These are phyloP conservation scores for Otocyon megalotis DNA, from an alignment of 2,113 vertebrate species.

Conservation along the genomic window DNA sequence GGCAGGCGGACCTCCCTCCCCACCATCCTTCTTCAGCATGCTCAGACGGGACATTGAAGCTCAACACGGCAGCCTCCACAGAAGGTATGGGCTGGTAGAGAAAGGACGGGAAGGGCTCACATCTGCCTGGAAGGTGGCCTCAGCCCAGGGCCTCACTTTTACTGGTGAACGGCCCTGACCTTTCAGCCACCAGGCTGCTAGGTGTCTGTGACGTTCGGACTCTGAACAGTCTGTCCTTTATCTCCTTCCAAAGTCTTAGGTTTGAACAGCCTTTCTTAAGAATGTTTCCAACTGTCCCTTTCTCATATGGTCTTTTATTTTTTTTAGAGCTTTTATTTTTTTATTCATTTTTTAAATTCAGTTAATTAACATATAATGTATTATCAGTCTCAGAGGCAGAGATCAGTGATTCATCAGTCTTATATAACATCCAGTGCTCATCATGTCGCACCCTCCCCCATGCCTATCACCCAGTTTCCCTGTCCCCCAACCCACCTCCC, in stretches of 20 bases:
- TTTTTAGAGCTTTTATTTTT: too few relatives aligned
- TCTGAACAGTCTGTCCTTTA: background rate
- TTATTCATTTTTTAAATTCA: too few relatives aligned
- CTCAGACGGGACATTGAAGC: slow-evolving; percentile 76
- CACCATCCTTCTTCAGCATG: slow-evolving; percentile 81
- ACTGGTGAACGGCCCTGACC: background rate
- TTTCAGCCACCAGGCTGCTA: background rate
- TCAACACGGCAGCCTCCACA: slow-evolving; percentile 74
- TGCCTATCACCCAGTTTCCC: too few relatives aligned
- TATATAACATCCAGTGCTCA: too few relatives aligned
- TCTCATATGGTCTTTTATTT: background rate
- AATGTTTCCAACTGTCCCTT: background rate
- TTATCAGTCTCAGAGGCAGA: too few relatives aligned
- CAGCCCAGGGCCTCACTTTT: fast-evolving
- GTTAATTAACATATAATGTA: too few relatives aligned
- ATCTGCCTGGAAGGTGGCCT: background rate
- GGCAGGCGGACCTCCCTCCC: slow-evolving; percentile 81
- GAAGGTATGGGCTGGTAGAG: slow-evolving; percentile 66
- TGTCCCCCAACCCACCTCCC: too few relatives aligned
- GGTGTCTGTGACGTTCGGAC: background rate
- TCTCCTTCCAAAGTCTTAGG: background rate
- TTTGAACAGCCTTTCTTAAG: background rate
- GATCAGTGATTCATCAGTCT: too few relatives aligned
- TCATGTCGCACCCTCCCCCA: too few relatives aligned
- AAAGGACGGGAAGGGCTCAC: background rate